Percentiles rank a stretch among this genome's conserved stretches.
Conservation (phyloP, 2,888 invertebrate genomes). For the Buathra laborator region DNA sequence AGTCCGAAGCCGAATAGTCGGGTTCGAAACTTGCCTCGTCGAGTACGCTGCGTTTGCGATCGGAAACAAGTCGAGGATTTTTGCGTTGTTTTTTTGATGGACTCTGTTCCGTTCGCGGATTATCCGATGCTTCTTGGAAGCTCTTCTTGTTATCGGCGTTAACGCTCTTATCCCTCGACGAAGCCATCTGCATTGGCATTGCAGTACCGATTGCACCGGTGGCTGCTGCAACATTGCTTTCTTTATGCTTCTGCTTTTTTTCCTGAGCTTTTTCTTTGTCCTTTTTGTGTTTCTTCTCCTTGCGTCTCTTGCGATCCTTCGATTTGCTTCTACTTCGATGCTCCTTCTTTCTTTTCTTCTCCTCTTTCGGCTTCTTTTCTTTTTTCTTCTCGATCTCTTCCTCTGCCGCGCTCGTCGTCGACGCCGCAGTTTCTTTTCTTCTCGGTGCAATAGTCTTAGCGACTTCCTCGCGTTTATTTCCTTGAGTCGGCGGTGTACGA, state of each 20-base stretch:
- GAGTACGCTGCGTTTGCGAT: constrained; percentile 89
- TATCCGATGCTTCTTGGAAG: constrained; percentile 70
- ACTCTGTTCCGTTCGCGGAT: constrained; percentile 74
- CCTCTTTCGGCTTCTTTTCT: constrained; percentile 77
- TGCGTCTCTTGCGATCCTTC: constrained; percentile 81
- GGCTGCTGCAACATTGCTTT: constrained; percentile 54
- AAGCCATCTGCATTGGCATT: constrained; percentile 71
- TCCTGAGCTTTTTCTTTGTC: constrained; percentile 83
- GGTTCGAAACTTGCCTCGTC: constrained; percentile 92
- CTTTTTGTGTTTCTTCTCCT: constrained; percentile 86
- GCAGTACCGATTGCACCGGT: background rate
- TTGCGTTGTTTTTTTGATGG: constrained; percentile 79
- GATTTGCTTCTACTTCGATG: constrained; percentile 82
- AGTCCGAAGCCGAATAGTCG: constrained; percentile 90
- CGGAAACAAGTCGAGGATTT: constrained; percentile 85
- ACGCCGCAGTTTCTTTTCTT: constrained; percentile 75
- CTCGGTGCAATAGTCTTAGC: constrained; percentile 74
- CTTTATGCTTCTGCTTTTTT: constrained; percentile 83
- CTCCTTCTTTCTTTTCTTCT: constrained; percentile 81
- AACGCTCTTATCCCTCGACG: constrained; percentile 73
- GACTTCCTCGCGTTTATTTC: constrained; percentile 72
- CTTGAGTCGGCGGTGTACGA: constrained; percentile 77
- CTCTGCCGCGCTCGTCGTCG: constrained; percentile 74
- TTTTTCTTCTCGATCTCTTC: constrained; percentile 79
- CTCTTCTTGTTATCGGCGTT: constrained; percentile 63